Evolutionary conservation across 2,888 invertebrate species (phyloP), one percentile per base, ranked within the genome.

Genomic region (Argyra leucocephala): DNA sequence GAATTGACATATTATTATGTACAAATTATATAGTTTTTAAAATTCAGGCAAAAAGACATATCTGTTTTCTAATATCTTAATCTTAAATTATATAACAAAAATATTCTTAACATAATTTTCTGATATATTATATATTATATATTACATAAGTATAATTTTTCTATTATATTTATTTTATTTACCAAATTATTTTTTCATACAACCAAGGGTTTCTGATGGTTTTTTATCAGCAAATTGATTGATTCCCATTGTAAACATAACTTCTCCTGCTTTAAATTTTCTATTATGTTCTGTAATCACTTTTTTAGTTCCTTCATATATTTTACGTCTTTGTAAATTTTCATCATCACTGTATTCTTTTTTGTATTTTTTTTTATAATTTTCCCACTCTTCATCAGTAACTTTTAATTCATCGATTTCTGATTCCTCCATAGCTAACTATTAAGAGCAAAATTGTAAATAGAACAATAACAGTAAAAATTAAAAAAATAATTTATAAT

Each of bases 341-440:
- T 70, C 69, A 21, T 68, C 66, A 10, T 61, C 26, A 12, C 48
- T 59, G 37, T 69, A 69, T 12, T 24, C 48, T 64, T 69, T 68
- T 9, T 73, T 69, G 63, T 74, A 75, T 63, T 74, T 71, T 1
- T 69, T 64, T 76, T 77, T 78, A 65, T 69, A 78, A 12, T 75
- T 72, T 36, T 70, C 67, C 78, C 77, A 77, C 67, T 77, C 77
- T 61, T 74, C 70, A 65, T 76, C 74, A 22, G 65, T 65, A 12
- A 65, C 48, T 7, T 23, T 18, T 15, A 63, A 48, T 5, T n/a
- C 18, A 12, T 48, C 48, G 15, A 5, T 48, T 18, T 48, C 48
- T 48, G 15, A 18, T 48, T 48, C 48, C 5, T 48, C 48, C 1
- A 15, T n/a, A n/a, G n/a, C n/a, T n/a, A n/a, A n/a, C n/a, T n/a